Percentiles rank a stretch among this genome's conserved stretches.
Evolutionary conservation across 2,797 vertebrate species (phyloP).

Genomic region (Luscinia luscinia): DNA sequence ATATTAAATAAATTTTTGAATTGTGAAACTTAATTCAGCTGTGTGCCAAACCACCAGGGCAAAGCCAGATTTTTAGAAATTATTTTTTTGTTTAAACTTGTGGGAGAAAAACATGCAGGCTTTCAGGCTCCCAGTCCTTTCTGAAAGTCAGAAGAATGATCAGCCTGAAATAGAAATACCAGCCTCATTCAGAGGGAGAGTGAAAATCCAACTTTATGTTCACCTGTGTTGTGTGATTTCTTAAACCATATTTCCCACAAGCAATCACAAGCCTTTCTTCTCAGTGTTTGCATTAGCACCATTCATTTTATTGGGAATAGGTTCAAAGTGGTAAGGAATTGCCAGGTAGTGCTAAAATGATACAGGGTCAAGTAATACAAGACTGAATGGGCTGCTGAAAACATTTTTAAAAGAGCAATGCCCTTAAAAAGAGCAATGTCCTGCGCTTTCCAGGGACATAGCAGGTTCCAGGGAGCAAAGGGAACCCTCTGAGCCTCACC

Average conservation of each 20-base stretch:
- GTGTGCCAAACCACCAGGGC: neutral
- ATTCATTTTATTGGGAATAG: neutral
- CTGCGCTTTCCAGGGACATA: neutral
- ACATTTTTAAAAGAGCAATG: neutral
- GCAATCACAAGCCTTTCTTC: neutral
- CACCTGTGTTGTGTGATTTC: neutral
- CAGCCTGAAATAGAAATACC: neutral
- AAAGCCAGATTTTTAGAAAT: neutral
- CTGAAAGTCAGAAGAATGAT: neutral
- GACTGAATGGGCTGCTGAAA: neutral
- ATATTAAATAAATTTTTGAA: neutral
- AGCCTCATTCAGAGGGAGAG: neutral
- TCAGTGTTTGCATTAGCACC: neutral
- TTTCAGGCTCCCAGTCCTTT: neutral
- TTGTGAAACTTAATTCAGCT: neutral
- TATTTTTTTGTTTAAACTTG: slow-evolving; percentile 1
- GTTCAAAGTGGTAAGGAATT: neutral
- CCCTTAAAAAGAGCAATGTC: too few species aligned
- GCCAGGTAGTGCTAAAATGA: neutral
- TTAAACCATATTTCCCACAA: neutral
- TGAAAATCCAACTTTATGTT: slow-evolving; percentile 16
- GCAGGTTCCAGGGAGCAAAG: neutral
- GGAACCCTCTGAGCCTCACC: accelerated
- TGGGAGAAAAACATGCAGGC: neutral
- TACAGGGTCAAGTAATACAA: neutral